Evolutionary conservation across 2,888 invertebrate species (phyloP), one percentile per base, ranked within the genome.

Genomic region (Polymixis flavicincta): DNA sequence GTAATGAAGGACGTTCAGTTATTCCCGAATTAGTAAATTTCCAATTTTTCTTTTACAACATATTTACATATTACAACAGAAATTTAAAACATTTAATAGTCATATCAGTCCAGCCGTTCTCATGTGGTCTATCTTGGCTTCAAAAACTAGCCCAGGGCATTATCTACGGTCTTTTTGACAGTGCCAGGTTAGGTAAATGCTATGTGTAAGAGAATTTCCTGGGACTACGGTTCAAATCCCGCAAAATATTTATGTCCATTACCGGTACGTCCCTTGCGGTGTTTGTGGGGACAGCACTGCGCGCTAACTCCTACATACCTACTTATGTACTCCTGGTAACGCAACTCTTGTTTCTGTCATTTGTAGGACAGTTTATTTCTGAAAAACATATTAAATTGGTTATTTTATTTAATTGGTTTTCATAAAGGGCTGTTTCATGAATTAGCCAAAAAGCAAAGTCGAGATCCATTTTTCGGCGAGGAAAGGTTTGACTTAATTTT

Each of bases 161-260:
- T 57, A n/a, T n/a, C n/a, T n/a, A 66, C 17, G 9, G 17, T n/a
- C 11, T 2, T 22, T 25, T 52, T 45, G 14, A 25, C 11, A 32
- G n/a, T 64, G 22, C 9, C 32, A 37, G 42, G n/a, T 45, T 5
- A 8, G n/a, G n/a, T 59, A 80, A 76, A 54, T 60, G 28, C 13
- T 61, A 63, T 25, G 32, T 14, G 32, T 14, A 67, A 25, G 42
- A 70, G 67, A 55, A 54, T 77, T 65, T 78, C 50, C 54, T 81
- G 48, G 22, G 66, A 61, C 7, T 42, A 50, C 57, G 50, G 50
- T 71, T 32, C 42, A 65, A 67, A 32, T 64, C 42, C 55, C 28
- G 57, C 65, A 69, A 78, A 78, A 82, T 82, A 82, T 82, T 82
- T 69, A 74, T 71, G 71, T 82, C 68, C 65, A 71, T 82, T 82